Evolutionary conservation across 2,797 vertebrate genomes (phyloP), one percentile per base, ranked within the genome.

Genomic region (Poeciliopsis gracilis): DNA sequence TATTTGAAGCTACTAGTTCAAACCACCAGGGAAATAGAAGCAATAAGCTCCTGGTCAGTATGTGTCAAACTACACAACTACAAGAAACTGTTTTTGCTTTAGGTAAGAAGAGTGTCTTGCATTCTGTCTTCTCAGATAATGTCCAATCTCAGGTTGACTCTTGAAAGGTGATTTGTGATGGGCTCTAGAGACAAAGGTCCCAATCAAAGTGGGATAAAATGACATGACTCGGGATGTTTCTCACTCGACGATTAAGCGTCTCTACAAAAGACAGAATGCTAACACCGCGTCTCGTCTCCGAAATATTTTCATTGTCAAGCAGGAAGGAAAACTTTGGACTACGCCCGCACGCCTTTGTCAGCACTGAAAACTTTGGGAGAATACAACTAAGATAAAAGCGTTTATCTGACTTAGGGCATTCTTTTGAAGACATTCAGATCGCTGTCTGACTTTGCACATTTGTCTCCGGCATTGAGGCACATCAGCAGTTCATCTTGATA

Each of bases 401-500:
- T 84, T 87, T 82, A 49, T 92, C 86, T 90, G 89, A 88, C 89
- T 72, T 89, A 85, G 88, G 90, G 86, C 92, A 85, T 94, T 91
- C 90, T 89, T 86, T 90, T 88, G 83, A 76, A 84, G 89, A 83
- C 66, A 28, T 84, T 83, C 86, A 78, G 79, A 72, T 83, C 47
- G 80, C 84, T 76, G 89, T 90, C 92, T 94, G 94, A 93, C 89
- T 89, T 91, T 86, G 91, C 92, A 93, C 83, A 92, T 94, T 93
- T 92, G 87, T 90, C 86, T 91, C 86, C 82, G 78, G 82, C 84
- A 72, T 84, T 36, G 83, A 87, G 86, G 57, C 84, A 91, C 91
- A 90, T 91, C 91, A 88, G 93, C 85, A 84, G 91, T 93, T 93
- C 90, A 93, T 94, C 91, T 91, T 92, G 90, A 95, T 93, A 90